Conservation (phyloP, 2,888 invertebrate genomes). For the Helicoverpa assulta region DNA sequence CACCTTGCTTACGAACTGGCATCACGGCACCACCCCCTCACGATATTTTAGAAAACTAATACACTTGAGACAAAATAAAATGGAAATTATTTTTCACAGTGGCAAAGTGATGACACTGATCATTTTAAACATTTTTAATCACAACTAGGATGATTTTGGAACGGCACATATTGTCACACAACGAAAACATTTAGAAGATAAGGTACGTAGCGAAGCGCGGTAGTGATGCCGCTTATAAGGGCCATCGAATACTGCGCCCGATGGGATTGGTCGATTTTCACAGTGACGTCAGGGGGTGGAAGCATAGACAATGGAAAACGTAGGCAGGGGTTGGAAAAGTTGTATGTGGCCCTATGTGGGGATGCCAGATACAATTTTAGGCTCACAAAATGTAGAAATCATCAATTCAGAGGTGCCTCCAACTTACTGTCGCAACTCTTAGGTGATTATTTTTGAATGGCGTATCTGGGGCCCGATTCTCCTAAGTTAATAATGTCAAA, state of each 20-base stretch:
- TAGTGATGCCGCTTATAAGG: slow-evolving; percentile 81
- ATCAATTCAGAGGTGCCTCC: background rate
- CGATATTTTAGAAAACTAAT: slow-evolving; percentile 83
- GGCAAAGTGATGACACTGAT: slow-evolving; percentile 69
- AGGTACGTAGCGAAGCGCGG: slow-evolving; percentile 80
- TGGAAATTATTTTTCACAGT: slow-evolving; percentile 79
- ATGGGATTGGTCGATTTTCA: slow-evolving; percentile 92
- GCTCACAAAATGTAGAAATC: slow-evolving; percentile 3
- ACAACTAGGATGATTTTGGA: slow-evolving; percentile 79
- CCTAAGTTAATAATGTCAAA: too few relatives aligned
- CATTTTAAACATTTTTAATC: slow-evolving; percentile 84
- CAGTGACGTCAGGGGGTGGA: slow-evolving; percentile 91
- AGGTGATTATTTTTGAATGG: too few relatives aligned
- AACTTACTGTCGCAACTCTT: too few relatives aligned
- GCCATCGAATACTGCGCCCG: slow-evolving; percentile 87
- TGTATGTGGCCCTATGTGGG: slow-evolving; percentile 58
- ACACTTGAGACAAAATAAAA: slow-evolving; percentile 80
- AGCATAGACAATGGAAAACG: slow-evolving; percentile 85
- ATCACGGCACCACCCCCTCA: slow-evolving; percentile 91
- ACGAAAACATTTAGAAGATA: slow-evolving; percentile 86
- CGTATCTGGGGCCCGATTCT: too few relatives aligned
- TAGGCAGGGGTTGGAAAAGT: slow-evolving; percentile 76
- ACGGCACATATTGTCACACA: slow-evolving; percentile 80
- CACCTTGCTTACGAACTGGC: slow-evolving; percentile 95
- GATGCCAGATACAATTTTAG: slow-evolving; percentile 51